Percentiles rank a stretch among this genome's conserved stretches.
These are phyloP conservation scores for Ciona savignyi DNA, from an alignment of 23 tunicate genomes.

Conservation along the genomic window DNA sequence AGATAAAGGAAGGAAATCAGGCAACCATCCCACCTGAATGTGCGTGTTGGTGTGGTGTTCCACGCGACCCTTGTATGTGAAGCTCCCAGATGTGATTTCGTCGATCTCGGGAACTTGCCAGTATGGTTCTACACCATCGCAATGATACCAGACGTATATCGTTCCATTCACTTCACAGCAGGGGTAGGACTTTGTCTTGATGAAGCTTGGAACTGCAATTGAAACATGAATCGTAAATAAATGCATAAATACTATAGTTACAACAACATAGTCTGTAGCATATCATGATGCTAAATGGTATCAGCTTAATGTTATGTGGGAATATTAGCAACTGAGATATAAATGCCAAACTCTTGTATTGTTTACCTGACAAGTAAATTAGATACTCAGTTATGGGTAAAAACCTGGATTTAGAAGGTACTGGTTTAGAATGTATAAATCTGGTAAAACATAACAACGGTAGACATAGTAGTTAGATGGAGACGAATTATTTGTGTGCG, in stretches of 20 bases:
- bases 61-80: conserved; percentile 45
- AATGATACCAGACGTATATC: conserved; percentile 83
- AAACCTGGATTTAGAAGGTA: too few species aligned
- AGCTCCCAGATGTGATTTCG: conserved; percentile 30
- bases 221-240: background rate
- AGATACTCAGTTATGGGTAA: too few species aligned
- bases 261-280: too few species aligned
- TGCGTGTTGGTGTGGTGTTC: conserved; percentile 85
- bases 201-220: conserved; percentile 47
- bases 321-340: background rate
- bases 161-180: conserved; percentile 52
- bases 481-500: too few species aligned
- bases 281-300: background rate
- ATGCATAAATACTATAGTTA: too few species aligned
- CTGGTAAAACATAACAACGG: too few species aligned
- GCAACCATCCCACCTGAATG: conserved; percentile 51
- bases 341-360: too few species aligned
- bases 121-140: conserved; percentile 54
- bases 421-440: too few species aligned
- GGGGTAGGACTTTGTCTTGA: conserved; percentile 61
- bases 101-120: conserved; percentile 67
- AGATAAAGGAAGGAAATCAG: too few species aligned
- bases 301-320: background rate
- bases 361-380: too few species aligned
- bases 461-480: too few species aligned